Evolutionary conservation across 1,140 invertebrate genomes (phyloP).

Genomic region (Trialeurodes vaporariorum): DNA sequence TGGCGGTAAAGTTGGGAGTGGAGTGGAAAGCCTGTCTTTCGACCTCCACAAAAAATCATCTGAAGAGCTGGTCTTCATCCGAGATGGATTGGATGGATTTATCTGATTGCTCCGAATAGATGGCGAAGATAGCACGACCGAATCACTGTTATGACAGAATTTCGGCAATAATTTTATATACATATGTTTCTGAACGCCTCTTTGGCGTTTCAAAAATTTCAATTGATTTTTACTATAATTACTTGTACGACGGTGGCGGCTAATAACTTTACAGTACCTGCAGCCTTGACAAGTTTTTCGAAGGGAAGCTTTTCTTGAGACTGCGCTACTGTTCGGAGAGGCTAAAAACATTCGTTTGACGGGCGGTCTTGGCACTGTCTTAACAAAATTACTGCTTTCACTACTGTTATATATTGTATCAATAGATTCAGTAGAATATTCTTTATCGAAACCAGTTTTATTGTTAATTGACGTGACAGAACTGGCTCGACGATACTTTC

Average conservation of each 20-base stretch:
- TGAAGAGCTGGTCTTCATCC: background rate
- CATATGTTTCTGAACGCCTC: background rate
- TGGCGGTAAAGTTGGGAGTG: conserved; percentile 37
- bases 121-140: background rate
- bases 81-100: conserved; percentile 10
- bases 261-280: conserved; percentile 17
- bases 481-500: background rate
- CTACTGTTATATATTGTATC: background rate
- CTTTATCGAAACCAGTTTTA: background rate
- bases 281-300: conserved; percentile 20
- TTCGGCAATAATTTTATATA: background rate
- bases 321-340: background rate
- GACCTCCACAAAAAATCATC: background rate
- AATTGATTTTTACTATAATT: background rate
- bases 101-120: conserved; percentile 19
- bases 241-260: background rate
- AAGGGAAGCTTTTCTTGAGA: background rate
- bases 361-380: background rate
- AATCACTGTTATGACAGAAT: background rate
- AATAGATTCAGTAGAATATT: background rate
- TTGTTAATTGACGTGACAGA: background rate
- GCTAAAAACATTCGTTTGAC: conserved; percentile 6
- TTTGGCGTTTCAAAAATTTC: background rate
- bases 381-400: background rate
- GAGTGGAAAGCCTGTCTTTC: conserved; percentile 9